Percentiles rank a stretch among this genome's conserved stretches.
These are phyloP conservation scores for Netelia fuscicornis DNA, from an alignment of 2,888 invertebrate species.

Conservation along the genomic window DNA sequence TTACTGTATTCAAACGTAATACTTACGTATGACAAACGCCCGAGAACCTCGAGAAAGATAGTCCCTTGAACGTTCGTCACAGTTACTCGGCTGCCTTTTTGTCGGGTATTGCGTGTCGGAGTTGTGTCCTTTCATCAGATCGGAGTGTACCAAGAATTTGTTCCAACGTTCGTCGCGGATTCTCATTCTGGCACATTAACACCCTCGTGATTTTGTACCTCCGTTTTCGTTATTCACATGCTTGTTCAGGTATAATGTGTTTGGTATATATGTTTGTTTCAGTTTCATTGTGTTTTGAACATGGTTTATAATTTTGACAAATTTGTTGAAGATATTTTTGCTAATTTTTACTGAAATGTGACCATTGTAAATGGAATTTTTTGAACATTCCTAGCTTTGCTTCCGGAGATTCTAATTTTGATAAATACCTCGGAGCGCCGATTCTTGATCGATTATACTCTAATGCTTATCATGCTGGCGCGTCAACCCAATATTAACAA, in stretches of 20 bases:
- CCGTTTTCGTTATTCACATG: not conserved
- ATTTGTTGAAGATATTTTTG: not conserved
- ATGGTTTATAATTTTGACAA: not conserved
- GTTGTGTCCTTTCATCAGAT: not conserved
- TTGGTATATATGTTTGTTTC: not conserved
- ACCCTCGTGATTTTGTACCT: not conserved
- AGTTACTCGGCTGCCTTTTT: not conserved
- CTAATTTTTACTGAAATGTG: not conserved
- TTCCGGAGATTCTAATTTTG: not conserved
- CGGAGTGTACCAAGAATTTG: not conserved
- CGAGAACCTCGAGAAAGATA: slow-evolving; percentile 1
- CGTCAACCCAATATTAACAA: too few relatives aligned
- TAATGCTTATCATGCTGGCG: too few relatives aligned
- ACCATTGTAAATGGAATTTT: not conserved
- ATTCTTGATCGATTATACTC: too few relatives aligned
- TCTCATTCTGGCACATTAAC: not conserved
- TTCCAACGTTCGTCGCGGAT: not conserved
- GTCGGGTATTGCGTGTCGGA: not conserved
- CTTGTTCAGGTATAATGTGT: not conserved
- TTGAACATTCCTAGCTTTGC: not conserved
- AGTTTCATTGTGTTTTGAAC: not conserved
- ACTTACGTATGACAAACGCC: slow-evolving; percentile 6
- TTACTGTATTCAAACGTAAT: slow-evolving; percentile 13
- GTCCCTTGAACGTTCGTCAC: not conserved
- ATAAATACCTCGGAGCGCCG: not conserved